Evolutionary conservation across 2,113 vertebrate species (phyloP).

Genomic region (Tychaedon coryphoeus): DNA sequence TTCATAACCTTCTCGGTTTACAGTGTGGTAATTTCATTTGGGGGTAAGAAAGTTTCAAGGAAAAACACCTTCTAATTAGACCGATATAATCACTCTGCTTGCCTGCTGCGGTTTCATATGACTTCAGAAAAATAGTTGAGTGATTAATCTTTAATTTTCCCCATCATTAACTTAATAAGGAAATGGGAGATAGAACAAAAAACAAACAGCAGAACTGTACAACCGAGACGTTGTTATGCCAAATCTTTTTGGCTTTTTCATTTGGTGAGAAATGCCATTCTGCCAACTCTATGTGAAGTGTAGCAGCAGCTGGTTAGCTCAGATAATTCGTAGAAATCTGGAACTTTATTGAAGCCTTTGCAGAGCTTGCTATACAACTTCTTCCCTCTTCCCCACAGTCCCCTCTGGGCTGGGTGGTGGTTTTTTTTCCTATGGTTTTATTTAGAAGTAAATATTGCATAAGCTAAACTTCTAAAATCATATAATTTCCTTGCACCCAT

Average conservation of each 20-base stretch:
- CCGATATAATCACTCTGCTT: slow-evolving; percentile 56
- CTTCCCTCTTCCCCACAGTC: not conserved
- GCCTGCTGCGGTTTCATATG: slow-evolving; percentile 64
- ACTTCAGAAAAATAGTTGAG: slow-evolving; percentile 72
- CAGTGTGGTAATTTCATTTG: slow-evolving; percentile 41
- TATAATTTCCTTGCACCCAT: not conserved
- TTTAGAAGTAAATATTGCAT: not conserved
- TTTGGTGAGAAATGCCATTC: slow-evolving; percentile 60
- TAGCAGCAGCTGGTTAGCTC: not conserved
- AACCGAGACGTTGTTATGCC: not conserved
- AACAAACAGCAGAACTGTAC: slow-evolving; percentile 58
- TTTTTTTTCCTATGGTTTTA: not conserved
- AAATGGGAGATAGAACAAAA: slow-evolving; percentile 65
- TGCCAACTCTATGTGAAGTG: not conserved
- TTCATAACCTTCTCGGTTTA: slow-evolving; percentile 28
- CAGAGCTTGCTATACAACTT: not conserved
- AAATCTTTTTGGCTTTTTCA: slow-evolving; percentile 45
- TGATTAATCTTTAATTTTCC: slow-evolving; percentile 74
- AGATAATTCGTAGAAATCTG: not conserved
- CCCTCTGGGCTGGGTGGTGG: not conserved
- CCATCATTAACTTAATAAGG: slow-evolving; percentile 73
- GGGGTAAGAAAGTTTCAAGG: slow-evolving; percentile 40
- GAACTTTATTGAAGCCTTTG: not conserved
- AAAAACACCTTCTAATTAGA: slow-evolving; percentile 60
- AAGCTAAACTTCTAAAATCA: not conserved